Base-by-base conservation (phyloP, 2,797 vertebrate genomes). In the Nannoperca australis region DNA sequence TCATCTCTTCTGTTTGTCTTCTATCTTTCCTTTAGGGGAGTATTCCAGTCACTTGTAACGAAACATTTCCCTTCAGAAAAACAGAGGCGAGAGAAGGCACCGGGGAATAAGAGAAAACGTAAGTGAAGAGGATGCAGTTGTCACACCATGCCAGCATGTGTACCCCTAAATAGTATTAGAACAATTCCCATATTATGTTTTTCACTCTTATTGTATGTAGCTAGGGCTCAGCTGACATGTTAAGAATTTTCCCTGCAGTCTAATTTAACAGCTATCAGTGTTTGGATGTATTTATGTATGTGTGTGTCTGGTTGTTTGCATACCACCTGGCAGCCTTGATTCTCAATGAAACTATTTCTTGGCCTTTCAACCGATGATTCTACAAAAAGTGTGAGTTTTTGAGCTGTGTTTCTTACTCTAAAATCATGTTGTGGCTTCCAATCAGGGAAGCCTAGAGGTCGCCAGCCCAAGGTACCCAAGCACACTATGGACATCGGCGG, bases 31-130 rank as follows among this genome's bases (percentile, higher is more conserved):
- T 85, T 89, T 13, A 99, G 98, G 95, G 98, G 98, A 80, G 98
- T 99, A 72, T 99, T 99, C 93, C 96, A 97, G 90, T 98, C 98
- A 38, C 95, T 99, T 56, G 97, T 99, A 87, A 93, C 94, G 75
- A 99, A 99, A 93, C 98, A 99, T 93, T 99, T 99, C 91, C 98
- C 98, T 45, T 97, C 97, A 71, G 97, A 96, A 91, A 99, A 99
- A 90, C 96, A 97, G 92, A 96, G 96, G 87, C 93, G 96, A 87
- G 97, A 99, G 85, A 98, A 97, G 88, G 95, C 93, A 75, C 92
- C 94, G 0, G 95, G 95, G 71, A 96, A 89, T 88, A 99, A 99
- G 85, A 96, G 98, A 86, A 99, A 98, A 96, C 95, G 98, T 99
- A 94, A 95, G 97, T 91, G 11, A 51, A 34, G 20, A 49, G 4